Percentiles rank a stretch among this genome's conserved stretches.
Evolutionary conservation across 2,113 vertebrate species (phyloP).

Genomic region (Leucoraja erinaceus): DNA sequence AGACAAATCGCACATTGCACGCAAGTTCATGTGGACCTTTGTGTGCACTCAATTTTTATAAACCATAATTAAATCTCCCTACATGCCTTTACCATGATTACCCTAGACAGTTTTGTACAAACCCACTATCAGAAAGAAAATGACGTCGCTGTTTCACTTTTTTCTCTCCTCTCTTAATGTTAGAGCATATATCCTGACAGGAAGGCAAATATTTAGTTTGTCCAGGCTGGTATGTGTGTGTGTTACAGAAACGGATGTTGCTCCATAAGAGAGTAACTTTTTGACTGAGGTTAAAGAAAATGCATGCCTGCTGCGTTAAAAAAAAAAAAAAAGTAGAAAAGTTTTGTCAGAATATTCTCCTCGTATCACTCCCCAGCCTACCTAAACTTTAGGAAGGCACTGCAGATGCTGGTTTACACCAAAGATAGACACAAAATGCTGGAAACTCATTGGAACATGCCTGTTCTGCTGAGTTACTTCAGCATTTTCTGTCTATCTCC

Average conservation of each 20-base stretch:
- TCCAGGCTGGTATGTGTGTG: neutral
- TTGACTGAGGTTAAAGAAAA: neutral
- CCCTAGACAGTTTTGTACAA: neutral
- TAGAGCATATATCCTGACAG: constrained; percentile 19
- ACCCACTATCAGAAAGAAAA: neutral
- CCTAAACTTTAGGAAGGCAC: neutral
- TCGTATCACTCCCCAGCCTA: neutral
- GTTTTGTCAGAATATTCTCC: neutral
- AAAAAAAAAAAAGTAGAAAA: neutral
- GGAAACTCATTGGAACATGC: no score
- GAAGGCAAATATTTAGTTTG: constrained; percentile 17
- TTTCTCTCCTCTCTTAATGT: neutral
- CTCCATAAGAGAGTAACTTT: neutral
- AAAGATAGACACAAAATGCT: no score
- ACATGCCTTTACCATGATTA: neutral
- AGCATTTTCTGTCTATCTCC: no score
- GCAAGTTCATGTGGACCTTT: neutral
- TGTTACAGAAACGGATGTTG: neutral
- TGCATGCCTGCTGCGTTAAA: neutral
- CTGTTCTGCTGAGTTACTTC: no score
- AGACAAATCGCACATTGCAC: neutral
- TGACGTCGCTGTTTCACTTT: neutral
- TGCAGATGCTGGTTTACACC: no score
- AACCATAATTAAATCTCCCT: neutral
- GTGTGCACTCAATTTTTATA: neutral